phyloP scores from a whole-genome alignment of 1,140 invertebrate genomes.

The Metopolophium dirhodum region DNA sequence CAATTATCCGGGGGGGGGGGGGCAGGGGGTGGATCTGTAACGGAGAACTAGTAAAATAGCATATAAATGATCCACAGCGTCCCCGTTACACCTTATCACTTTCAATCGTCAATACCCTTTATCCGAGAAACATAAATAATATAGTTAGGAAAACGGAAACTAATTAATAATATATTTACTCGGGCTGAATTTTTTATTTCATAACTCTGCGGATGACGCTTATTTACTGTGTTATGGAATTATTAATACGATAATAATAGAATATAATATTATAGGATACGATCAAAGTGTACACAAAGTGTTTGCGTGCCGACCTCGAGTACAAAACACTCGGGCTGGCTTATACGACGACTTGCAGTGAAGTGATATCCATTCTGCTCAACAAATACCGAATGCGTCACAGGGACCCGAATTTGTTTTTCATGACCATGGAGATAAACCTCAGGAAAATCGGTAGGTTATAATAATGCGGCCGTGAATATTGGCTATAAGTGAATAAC shows the following conservation, averaged over 20 bases:
- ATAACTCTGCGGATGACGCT: too few relatives aligned
- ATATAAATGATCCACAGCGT: too few relatives aligned
- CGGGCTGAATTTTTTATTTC: background rate
- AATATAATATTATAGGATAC: conserved; percentile 77
- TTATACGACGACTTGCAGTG: conserved; percentile 82
- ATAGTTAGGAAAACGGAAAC: background rate
- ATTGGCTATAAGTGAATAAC: background rate
- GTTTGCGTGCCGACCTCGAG: conserved; percentile 87
- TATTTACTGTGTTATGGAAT: background rate
- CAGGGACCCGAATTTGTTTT: conserved; percentile 89
- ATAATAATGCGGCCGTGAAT: background rate
- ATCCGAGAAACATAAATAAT: background rate
- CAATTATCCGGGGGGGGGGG: too few relatives aligned
- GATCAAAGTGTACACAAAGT: conserved; percentile 88
- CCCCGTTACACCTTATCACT: too few relatives aligned
- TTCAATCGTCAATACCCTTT: too few relatives aligned
- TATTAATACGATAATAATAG: background rate
- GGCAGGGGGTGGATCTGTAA: too few relatives aligned
- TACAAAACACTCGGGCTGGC: conserved; percentile 90
- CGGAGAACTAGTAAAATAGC: too few relatives aligned
- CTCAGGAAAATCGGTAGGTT: conserved; percentile 71
- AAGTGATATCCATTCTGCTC: conserved; percentile 83
- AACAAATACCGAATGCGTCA: conserved; percentile 91
- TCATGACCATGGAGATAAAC: conserved; percentile 90
- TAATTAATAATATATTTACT: background rate